These are phyloP conservation scores for Oscheius sp. DNA, from an alignment of 2,888 invertebrate genomes.

Conservation along the genomic window DNA sequence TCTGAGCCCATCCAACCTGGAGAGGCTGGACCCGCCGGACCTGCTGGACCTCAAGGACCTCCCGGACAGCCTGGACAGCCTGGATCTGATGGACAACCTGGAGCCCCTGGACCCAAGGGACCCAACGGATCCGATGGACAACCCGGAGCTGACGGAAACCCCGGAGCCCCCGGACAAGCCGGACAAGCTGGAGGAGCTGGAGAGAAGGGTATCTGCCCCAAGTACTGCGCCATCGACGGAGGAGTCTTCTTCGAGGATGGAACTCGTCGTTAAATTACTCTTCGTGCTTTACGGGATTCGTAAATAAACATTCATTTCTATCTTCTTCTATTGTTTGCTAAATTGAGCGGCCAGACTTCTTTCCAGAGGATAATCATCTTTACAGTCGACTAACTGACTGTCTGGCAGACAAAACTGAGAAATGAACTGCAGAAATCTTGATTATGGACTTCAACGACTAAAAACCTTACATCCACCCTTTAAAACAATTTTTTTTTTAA, in stretches of 20 bases:
- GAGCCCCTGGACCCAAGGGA: slow-evolving; percentile 20
- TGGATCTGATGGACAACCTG: slow-evolving; percentile 14
- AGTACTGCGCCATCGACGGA: slow-evolving; percentile 50
- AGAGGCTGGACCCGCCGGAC: slow-evolving; percentile 22
- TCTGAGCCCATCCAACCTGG: slow-evolving; percentile 20
- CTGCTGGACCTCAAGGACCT: slow-evolving; percentile 26
- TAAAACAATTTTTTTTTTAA: too few species aligned
- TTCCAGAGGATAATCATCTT: too few species aligned
- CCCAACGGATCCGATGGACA: slow-evolving; percentile 48
- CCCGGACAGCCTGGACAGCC: slow-evolving; percentile 20
- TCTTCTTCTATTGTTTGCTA: too few species aligned
- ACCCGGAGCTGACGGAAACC: slow-evolving; percentile 34
- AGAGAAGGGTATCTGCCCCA: slow-evolving; percentile 36
- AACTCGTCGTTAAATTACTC: slow-evolving; percentile 64
- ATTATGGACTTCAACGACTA: too few species aligned
- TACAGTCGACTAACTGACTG: too few species aligned
- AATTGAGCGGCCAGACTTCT: too few species aligned
- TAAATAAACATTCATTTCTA: too few species aligned
- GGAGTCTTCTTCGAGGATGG: slow-evolving; percentile 70
- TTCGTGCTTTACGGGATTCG: too few species aligned
- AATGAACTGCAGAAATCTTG: too few species aligned
- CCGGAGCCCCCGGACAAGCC: slow-evolving; percentile 15
- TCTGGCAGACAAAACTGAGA: too few species aligned
- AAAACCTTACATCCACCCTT: too few species aligned
- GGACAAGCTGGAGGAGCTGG: slow-evolving; percentile 26